Percentiles rank a stretch among this genome's conserved stretches.
phyloP scores from a whole-genome alignment of 2,797 vertebrate genomes.

The Lepilemur septentrionalis region DNA sequence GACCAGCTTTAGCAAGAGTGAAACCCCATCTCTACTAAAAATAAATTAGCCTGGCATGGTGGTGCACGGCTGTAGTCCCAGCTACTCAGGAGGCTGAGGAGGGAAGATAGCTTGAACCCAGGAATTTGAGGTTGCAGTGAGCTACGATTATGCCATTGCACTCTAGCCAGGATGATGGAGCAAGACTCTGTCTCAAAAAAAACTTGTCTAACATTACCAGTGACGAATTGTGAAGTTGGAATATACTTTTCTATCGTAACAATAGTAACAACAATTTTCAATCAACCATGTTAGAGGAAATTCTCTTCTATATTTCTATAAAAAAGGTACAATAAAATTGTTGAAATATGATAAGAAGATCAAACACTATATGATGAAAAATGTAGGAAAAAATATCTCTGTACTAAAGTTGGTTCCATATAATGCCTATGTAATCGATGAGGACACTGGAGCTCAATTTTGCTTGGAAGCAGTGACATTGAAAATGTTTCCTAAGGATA shows the following conservation, averaged over 20 bases:
- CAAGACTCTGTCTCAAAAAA: background rate
- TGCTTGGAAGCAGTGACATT: background rate
- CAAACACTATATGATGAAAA: background rate
- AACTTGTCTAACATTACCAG: background rate
- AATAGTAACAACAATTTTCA: background rate
- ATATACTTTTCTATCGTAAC: background rate
- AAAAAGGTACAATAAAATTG: background rate
- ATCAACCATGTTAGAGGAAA: background rate
- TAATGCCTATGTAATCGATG: background rate
- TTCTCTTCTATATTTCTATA: background rate
- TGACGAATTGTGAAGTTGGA: background rate
- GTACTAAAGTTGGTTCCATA: background rate
- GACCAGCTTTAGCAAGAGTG: no score
- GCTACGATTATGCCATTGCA: no score
- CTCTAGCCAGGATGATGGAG: no score
- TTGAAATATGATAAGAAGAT: background rate
- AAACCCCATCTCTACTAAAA: no score
- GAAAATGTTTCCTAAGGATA: background rate
- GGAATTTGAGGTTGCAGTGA: no score
- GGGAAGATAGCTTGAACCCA: no score
- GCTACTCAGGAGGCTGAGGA: no score
- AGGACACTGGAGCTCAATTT: background rate
- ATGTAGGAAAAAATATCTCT: background rate
- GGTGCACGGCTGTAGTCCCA: no score
- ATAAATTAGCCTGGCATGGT: no score